Base-by-base conservation (phyloP, 1,140 invertebrate genomes). In the Rhagoletis pomonella region DNA sequence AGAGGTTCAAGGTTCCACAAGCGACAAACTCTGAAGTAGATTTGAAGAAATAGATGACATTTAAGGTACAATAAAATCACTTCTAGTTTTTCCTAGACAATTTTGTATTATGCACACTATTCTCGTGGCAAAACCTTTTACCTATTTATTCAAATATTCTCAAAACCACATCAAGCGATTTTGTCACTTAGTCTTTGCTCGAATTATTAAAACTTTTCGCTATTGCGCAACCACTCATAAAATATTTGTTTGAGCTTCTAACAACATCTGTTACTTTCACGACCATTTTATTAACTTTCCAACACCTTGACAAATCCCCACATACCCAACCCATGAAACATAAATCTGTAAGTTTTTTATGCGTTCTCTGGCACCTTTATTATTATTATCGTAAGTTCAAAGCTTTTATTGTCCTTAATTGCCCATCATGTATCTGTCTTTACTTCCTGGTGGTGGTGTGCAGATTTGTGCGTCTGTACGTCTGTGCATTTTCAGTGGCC, bases 391-490 rank as follows among this genome's bases (percentile, higher is more conserved):
- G 47, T 81, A 81, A 81, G 73, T 81, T 81, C 73, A 81, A 55
- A 50, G 73, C 73, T 81, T 81, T 81, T 81, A 81, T 81, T 81
- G 73, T 81, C 73, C 73, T 81, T 81, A 81, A 81, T 81, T 81
- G 73, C 73, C 73, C 73, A 81, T 81, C 73, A 81, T 81, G 55
- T 81, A 55, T 81, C 47, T 81, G 73, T 81, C 73, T 81, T 77
- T 29, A 81, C 73, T 81, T 81, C 73, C 73, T 81, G 73, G 17
- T 47, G 47, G 4, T 81, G 73, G 6, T 3, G 3, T 12, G 67
- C 50, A 17, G 67, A 4, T 10, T 42, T 81, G 47, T 81, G 44
- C 39, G 69, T 17, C 39, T 5, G 19, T 77, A 77, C 10, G 62
- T 64, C 4, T n/a, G 17, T 12, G 9, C 62, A 64, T 64, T 64